A percentile compares a stretch with the other conserved stretches of the same genome.
Evolutionary conservation across 2,797 vertebrate species (phyloP).

Genomic region (Tamandua tetradactyla): DNA sequence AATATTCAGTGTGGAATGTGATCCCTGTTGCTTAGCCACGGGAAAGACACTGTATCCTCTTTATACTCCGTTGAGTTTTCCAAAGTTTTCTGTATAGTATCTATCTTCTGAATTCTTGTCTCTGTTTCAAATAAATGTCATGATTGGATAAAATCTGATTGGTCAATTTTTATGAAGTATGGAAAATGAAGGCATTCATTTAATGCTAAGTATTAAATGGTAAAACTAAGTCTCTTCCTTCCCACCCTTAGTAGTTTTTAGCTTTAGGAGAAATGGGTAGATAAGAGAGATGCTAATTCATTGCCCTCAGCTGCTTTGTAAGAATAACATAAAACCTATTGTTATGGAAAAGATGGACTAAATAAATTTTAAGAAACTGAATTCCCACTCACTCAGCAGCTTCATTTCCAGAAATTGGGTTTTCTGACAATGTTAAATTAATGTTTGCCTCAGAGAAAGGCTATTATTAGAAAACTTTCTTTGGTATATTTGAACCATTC

Average conservation of each 20-base stretch:
- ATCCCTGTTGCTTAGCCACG: not conserved
- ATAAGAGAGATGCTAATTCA: not conserved
- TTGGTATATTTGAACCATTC: not conserved
- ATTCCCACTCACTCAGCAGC: not conserved
- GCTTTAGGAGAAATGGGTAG: not conserved
- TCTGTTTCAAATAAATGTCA: conserved; percentile 25
- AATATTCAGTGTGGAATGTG: conserved; percentile 48
- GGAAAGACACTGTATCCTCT: not conserved
- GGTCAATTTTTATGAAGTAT: not conserved
- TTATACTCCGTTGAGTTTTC: not conserved
- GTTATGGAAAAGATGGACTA: not conserved
- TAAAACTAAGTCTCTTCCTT: not conserved
- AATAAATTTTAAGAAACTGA: not conserved
- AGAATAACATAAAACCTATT: not conserved
- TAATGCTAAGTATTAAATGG: not conserved
- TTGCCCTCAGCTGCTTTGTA: not conserved
- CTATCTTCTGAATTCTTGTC: not conserved
- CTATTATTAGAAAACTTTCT: conserved; percentile 23
- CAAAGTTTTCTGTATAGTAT: not conserved
- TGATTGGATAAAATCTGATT: not conserved
- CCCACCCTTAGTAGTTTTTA: not conserved
- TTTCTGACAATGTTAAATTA: conserved; percentile 47
- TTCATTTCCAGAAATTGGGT: conserved; percentile 10
- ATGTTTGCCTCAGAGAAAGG: not conserved
- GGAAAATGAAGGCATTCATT: not conserved